phyloP scores from a whole-genome alignment of 2,797 vertebrate species.

The Columba guinea region DNA sequence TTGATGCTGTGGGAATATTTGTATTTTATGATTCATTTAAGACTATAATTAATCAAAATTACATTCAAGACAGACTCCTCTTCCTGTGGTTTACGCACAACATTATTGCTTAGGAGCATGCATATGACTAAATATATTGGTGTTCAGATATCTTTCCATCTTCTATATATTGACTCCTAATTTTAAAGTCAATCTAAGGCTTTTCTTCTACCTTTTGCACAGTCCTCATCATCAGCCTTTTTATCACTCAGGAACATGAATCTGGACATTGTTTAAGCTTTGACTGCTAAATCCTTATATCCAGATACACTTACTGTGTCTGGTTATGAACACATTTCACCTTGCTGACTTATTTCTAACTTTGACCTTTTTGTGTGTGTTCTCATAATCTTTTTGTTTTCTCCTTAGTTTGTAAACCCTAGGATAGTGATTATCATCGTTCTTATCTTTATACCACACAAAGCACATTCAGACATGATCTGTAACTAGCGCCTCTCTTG shows the following conservation, averaged over 20 bases:
- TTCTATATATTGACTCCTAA: neutral
- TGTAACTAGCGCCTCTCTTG: neutral
- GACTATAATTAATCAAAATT: neutral
- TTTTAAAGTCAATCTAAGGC: neutral
- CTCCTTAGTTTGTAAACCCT: neutral
- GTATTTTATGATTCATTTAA: neutral
- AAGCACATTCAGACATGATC: neutral
- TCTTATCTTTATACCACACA: neutral
- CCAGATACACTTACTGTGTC: neutral
- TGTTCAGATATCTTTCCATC: neutral
- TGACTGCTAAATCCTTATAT: neutral
- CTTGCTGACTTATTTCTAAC: neutral
- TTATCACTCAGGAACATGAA: neutral
- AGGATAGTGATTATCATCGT: neutral
- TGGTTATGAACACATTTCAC: neutral
- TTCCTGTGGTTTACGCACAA: neutral
- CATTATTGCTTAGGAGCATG: neutral
- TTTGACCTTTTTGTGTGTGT: neutral
- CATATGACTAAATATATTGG: neutral
- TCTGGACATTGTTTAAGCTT: neutral
- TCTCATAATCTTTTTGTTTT: neutral
- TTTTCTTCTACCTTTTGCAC: neutral
- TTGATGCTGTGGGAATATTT: neutral
- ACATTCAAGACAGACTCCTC: neutral
- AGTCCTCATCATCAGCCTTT: neutral